These are phyloP conservation scores for Tetrax tetrax DNA, from an alignment of 2,113 vertebrate genomes.

Conservation along the genomic window DNA sequence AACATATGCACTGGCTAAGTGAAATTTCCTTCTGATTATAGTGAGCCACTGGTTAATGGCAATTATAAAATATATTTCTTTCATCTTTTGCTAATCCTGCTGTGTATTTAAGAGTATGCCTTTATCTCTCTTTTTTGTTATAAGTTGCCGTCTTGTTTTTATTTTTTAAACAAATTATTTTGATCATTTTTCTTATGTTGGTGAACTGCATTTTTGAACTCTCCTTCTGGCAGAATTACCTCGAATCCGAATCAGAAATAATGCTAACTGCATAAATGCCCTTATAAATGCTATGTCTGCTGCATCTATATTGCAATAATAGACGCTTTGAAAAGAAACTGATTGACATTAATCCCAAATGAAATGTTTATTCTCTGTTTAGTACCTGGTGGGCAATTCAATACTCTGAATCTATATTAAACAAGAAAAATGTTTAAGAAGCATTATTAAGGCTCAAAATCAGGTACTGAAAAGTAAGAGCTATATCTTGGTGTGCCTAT, in stretches of 20 bases:
- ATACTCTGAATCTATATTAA: background rate
- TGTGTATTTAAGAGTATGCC: background rate
- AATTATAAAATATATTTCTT: slow-evolving; percentile 10
- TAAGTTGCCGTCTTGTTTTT: background rate
- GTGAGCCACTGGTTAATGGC: background rate
- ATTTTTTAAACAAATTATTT: background rate
- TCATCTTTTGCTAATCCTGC: background rate
- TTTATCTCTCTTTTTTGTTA: background rate
- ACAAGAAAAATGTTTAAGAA: background rate
- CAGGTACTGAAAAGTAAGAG: background rate
- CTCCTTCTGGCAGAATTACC: background rate
- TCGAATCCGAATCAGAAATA: slow-evolving; percentile 34
- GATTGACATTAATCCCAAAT: slow-evolving; percentile 13
- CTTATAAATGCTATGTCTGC: slow-evolving; percentile 23
- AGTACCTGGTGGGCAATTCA: slow-evolving; percentile 12
- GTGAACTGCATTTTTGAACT: background rate
- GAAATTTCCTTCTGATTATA: slow-evolving; percentile 28
- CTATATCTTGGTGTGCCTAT: background rate
- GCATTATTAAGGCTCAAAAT: background rate
- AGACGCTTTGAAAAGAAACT: slow-evolving; percentile 5
- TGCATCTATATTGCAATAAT: background rate
- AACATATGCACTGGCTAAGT: slow-evolving; percentile 27
- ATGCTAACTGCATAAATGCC: background rate
- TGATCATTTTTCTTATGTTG: background rate
- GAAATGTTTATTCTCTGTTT: slow-evolving; percentile 43